These are phyloP conservation scores for Coracias cyanogaster DNA, from an alignment of 2,797 vertebrate genomes.

Conservation along the genomic window DNA sequence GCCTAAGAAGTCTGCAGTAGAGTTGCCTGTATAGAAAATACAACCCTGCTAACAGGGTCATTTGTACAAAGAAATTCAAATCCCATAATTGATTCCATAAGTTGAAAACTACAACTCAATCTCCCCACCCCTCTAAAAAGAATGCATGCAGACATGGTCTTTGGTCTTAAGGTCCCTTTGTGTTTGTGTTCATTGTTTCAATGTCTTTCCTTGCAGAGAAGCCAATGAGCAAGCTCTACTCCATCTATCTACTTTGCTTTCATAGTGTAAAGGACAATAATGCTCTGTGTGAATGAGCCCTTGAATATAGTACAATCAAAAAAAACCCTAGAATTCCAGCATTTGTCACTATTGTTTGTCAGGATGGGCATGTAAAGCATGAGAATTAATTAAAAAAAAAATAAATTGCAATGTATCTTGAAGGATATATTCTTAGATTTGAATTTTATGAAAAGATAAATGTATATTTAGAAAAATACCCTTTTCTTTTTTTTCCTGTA, in stretches of 20 bases:
- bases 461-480: not conserved
- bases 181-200: not conserved
- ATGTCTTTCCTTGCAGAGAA: not conserved
- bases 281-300: not conserved
- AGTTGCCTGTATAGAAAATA: not conserved
- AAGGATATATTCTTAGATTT: not conserved
- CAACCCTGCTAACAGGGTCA: not conserved
- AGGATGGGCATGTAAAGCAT: not conserved
- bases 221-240: not conserved
- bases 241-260: not conserved
- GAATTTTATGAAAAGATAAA: not conserved
- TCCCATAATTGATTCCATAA: not conserved
- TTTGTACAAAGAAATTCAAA: not conserved
- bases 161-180: not conserved
- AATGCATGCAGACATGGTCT: accelerated
- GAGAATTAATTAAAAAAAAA: not conserved
- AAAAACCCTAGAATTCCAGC: not conserved
- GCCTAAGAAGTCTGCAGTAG: not conserved
- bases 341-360: not conserved
- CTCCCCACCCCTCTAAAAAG: accelerated
- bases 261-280: not conserved
- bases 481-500: not conserved
- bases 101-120: not conserved
- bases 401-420: not conserved
- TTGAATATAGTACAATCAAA: not conserved